Percentiles rank a stretch among this genome's conserved stretches.
Conservation (phyloP, 2,888 invertebrate genomes). For the Aspidapion aeneum region DNA sequence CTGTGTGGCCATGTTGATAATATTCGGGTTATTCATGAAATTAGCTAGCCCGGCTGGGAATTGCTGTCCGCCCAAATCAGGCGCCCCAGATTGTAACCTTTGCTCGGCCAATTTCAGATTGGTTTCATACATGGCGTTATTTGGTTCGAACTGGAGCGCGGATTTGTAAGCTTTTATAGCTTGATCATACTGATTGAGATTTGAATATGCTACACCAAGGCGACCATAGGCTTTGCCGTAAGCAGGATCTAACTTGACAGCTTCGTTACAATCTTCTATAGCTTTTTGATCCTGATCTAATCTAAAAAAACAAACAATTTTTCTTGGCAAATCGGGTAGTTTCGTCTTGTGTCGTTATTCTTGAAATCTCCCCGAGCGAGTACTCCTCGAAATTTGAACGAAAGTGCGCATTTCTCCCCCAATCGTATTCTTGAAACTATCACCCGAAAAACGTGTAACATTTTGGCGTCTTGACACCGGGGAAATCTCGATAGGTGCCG, state of each 20-base stretch:
- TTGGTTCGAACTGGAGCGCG: slow-evolving; percentile 88
- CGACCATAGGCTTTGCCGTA: slow-evolving; percentile 96
- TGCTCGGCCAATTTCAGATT: slow-evolving; percentile 84
- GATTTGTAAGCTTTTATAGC: slow-evolving; percentile 84
- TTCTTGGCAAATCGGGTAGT: too few relatives aligned
- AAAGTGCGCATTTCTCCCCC: too few relatives aligned
- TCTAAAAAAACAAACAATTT: neutral
- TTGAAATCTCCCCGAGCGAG: too few relatives aligned
- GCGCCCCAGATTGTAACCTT: slow-evolving; percentile 35
- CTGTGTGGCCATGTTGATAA: slow-evolving; percentile 81
- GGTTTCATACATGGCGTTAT: slow-evolving; percentile 84
- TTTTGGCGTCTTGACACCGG: too few relatives aligned
- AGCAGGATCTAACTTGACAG: slow-evolving; percentile 81
- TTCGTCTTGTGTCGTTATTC: too few relatives aligned
- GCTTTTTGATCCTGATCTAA: slow-evolving; percentile 79
- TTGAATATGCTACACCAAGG: slow-evolving; percentile 84
- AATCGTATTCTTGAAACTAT: too few relatives aligned
- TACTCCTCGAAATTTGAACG: too few relatives aligned
- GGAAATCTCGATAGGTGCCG: too few relatives aligned
- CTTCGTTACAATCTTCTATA: slow-evolving; percentile 86
- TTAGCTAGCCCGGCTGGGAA: slow-evolving; percentile 56
- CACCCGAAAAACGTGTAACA: too few relatives aligned
- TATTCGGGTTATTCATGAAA: slow-evolving; percentile 77
- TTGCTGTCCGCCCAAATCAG: slow-evolving; percentile 23
- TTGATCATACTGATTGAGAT: slow-evolving; percentile 75